Base-by-base conservation (phyloP, 2,113 vertebrate species). In the Halichoeres trimaculatus region DNA sequence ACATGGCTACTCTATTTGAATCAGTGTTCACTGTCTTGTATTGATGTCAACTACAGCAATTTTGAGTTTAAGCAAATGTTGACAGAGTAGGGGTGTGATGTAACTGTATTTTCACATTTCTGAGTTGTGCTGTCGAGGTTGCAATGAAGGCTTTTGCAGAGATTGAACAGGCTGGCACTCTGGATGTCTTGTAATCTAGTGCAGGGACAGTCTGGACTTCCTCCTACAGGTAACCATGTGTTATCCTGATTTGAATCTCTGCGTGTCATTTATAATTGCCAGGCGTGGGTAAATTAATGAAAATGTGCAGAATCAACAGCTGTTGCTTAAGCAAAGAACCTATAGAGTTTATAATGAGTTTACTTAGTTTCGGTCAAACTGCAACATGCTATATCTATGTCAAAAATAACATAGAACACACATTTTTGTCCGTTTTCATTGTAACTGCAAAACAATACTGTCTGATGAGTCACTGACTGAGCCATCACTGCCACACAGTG, bases 191-290 rank as follows among this genome's bases (percentile, higher is more conserved):
- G 34, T 20, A 8, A 38, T 62, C 17, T 52, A 13, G 13, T 14
- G 19, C 10, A 23, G 34, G 22, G 34, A 38, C 0, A 9, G 38
- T 16, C 30, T 48, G 34, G 52, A 34, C 61, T n/a, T 54, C 22
- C 20, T 63, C 51, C 38, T 57, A n/a, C n/a, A 52, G 62, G 35
- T 52, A 45, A 59, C 30, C 6, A 43, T 3, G n/a, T 58, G 60
- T 74, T 11, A 56, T 36, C 12, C 23, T 55, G 13, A 45, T 74
- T 40, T 66, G 35, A 53, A 19, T 59, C 35, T 52, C 36, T 10
- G 4, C 17, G 43, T 14, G 19, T 52, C 0, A 1, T 10, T 59
- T 58, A 23, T 35, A 20, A 41, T 45, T 45, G 17, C 17, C 45
- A 16, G 51, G 10, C 5, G 0, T 10, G 20, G 23, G 23, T 12